Evolutionary conservation across 37 sponge, comb jelly and placozoan species (phyloP), one percentile per base, ranked within the genome.

Genomic region (Ephydatia muelleri): DNA sequence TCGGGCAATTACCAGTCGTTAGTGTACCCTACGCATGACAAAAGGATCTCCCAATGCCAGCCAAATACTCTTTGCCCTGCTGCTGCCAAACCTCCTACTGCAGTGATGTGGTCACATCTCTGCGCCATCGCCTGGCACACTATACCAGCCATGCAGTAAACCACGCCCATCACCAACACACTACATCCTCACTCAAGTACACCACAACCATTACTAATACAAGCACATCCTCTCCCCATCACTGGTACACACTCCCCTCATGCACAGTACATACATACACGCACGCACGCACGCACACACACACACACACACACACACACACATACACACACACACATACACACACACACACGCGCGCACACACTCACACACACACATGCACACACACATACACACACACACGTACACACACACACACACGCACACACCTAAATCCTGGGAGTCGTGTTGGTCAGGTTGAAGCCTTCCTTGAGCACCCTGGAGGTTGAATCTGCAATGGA

Each of bases 331-430:
- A 77, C 48, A 72, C 74, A 83, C 72, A 82, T 66, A 38, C 13
- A 26, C 67, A 80, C 80, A 23, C 72, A 82, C 83, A n/a, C n/a
- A n/a, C n/a, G n/a, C n/a, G n/a, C n/a, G n/a, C 6, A 43, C 43
- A 43, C 43, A 3, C 43, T 43, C 43, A 43, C 43, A n/a, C 6
- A 43, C 43, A 43, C 6, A 3, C 3, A 3, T 43, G 43, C 43
- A 43, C 43, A 43, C 43, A n/a, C n/a, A n/a, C n/a, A n/a, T 29
- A 28, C 36, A 85, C 13, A 3, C 43, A 21, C 76, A 83, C 84
- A n/a, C n/a, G 73, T 66, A 85, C 68, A 77, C 43, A 76, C 79
- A 77, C 48, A 72, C 74, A 83, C 72, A 82, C 80, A 38, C 13
- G 13, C 67, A 80, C 80, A 23, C 72, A 82, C 83, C 43, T 43